phyloP scores from a whole-genome alignment of 2,113 vertebrate species.

The Cisticola juncidis region DNA sequence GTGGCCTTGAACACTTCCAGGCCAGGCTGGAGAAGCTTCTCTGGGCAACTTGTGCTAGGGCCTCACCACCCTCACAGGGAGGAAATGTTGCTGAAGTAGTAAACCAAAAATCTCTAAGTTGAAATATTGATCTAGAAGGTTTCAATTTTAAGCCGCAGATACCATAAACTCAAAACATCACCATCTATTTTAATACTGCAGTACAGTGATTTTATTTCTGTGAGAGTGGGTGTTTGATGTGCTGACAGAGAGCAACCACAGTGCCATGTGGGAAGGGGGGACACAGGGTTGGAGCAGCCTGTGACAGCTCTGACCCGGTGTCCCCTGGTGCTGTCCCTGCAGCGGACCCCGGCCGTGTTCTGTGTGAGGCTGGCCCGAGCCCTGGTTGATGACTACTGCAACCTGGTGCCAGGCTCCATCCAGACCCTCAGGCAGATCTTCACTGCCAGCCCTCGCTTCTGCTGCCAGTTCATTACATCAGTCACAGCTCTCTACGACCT shows the following conservation, averaged over 20 bases:
- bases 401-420: conserved; percentile 88
- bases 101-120: neutral
- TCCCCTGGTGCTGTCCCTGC: neutral
- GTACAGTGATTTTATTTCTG: neutral
- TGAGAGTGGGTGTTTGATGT: neutral
- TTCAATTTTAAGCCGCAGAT: neutral
- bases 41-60: neutral
- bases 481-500: conserved; percentile 92
- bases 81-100: neutral
- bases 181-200: neutral
- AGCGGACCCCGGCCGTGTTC: conserved; percentile 88
- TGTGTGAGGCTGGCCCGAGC: conserved; percentile 89
- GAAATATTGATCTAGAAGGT: neutral
- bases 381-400: conserved; percentile 95
- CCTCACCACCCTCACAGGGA: neutral
- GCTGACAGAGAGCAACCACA: neutral
- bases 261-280: neutral
- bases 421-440: conserved; percentile 89
- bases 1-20: neutral
- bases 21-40: neutral
- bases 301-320: fast-evolving
- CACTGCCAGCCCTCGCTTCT: conserved; percentile 92
- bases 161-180: neutral
- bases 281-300: neutral
- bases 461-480: conserved; percentile 95